A percentile compares a stretch with the other conserved stretches of the same genome.
Conservation (phyloP, 2,797 vertebrate species). For the Parambassis ranga region DNA sequence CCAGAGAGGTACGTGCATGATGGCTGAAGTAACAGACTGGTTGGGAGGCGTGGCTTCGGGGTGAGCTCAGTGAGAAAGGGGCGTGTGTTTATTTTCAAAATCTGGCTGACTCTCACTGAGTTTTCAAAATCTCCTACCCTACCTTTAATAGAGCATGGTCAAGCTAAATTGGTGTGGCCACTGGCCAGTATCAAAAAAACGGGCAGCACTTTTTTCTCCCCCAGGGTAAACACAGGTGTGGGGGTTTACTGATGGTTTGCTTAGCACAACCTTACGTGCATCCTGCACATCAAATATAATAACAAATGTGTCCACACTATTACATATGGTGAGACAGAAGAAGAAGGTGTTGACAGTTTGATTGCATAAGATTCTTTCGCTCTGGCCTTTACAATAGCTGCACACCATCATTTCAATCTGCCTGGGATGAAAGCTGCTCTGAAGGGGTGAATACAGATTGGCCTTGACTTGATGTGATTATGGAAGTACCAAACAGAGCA, state of each 20-base stretch:
- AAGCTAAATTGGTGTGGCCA: too few relatives aligned
- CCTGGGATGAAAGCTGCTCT: slow-evolving; percentile 38
- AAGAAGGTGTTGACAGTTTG: slow-evolving; percentile 54
- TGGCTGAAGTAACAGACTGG: too few relatives aligned
- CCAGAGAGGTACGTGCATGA: too few relatives aligned
- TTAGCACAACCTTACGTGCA: slow-evolving; percentile 12
- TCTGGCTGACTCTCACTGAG: too few relatives aligned
- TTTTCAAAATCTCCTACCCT: too few relatives aligned
- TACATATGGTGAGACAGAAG: slow-evolving; percentile 20
- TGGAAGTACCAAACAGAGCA: slow-evolving; percentile 33
- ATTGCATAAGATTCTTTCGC: slow-evolving; percentile 50
- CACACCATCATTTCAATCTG: slow-evolving; percentile 53
- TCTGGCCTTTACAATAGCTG: slow-evolving; percentile 33
- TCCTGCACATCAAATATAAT: slow-evolving; percentile 41
- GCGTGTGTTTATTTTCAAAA: too few relatives aligned
- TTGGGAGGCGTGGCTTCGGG: too few relatives aligned
- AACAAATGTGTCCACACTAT: slow-evolving; percentile 15
- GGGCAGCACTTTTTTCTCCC: neutral
- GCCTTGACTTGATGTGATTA: slow-evolving; percentile 50
- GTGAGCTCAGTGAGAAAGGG: too few relatives aligned
- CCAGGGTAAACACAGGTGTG: neutral
- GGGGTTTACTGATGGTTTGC: slow-evolving; percentile 13
- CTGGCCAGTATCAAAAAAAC: slow-evolving; percentile 4
- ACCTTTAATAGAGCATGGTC: too few relatives aligned
- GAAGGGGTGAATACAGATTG: slow-evolving; percentile 49